phyloP scores from a whole-genome alignment of 2,113 vertebrate genomes.

The Psittacara wagleri region DNA sequence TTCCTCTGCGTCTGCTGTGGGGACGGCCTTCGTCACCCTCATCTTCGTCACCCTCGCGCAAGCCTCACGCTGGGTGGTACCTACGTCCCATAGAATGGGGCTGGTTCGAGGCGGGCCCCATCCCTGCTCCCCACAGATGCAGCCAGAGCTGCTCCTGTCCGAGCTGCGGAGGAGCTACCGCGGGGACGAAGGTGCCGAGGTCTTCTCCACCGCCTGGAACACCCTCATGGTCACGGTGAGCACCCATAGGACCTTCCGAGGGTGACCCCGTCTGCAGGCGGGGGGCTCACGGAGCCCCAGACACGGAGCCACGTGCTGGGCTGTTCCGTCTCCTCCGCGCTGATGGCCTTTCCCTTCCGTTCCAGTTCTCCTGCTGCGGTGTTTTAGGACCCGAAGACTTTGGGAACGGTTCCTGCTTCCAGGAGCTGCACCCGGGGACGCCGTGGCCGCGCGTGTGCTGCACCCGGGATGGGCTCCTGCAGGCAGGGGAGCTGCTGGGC shows the following conservation, averaged over 20 bases:
- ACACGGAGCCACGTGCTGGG: fast-evolving
- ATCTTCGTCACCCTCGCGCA: neutral
- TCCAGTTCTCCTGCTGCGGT: conserved; percentile 69
- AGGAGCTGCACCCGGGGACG: conserved; percentile 22
- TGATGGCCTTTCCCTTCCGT: neutral
- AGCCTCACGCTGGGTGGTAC: neutral
- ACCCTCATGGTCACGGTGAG: conserved; percentile 66
- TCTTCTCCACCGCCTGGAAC: conserved; percentile 67
- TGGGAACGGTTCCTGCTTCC: conserved; percentile 50
- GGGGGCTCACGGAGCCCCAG: fast-evolving
- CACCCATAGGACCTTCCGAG: neutral
- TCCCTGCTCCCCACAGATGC: conserved; percentile 1
- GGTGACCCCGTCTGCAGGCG: fast-evolving
- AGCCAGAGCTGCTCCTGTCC: neutral
- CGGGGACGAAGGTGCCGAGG: conserved; percentile 32
- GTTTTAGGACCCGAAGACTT: conserved; percentile 67
- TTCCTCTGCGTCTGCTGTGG: neutral
- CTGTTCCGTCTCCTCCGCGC: neutral
- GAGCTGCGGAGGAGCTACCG: conserved; percentile 51
- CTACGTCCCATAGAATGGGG: neutral
- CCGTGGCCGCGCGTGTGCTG: conserved; percentile 56
- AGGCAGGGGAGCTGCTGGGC: neutral
- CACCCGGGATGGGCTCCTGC: neutral
- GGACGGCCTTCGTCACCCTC: neutral
- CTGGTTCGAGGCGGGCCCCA: neutral